Evolutionary conservation across 2,113 vertebrate genomes (phyloP).

Genomic region (Rynchops niger): DNA sequence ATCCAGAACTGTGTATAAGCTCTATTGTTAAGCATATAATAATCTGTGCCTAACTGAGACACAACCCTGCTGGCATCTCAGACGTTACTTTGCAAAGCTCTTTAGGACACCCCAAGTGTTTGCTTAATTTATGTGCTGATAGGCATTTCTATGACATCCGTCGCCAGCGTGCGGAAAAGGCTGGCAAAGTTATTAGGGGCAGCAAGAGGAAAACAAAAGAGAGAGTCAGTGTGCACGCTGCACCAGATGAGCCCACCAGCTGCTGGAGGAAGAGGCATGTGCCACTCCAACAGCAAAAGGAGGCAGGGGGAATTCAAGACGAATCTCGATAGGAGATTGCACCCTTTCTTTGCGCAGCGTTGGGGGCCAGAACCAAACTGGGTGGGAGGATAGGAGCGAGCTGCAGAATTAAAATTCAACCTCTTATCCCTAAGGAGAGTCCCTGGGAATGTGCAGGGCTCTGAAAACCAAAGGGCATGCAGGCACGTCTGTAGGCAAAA

Average conservation of each 20-base stretch:
- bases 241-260: slow-evolving; percentile 40
- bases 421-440: not conserved
- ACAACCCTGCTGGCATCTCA: not conserved
- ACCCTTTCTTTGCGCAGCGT: fast-evolving
- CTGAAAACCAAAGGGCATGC: fast-evolving
- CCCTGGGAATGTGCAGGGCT: not conserved
- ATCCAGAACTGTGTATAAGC: not conserved
- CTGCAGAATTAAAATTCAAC: not conserved
- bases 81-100: slow-evolving; percentile 23
- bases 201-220: slow-evolving; percentile 5
- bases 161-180: not conserved
- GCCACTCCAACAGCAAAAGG: not conserved
- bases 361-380: not conserved
- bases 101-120: slow-evolving; percentile 39
- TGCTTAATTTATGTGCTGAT: slow-evolving; percentile 46
- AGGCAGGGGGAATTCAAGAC: slow-evolving; percentile 10
- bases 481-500: not conserved
- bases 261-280: slow-evolving; percentile 34
- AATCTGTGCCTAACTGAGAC: not conserved
- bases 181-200: slow-evolving; percentile 11
- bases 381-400: not conserved
- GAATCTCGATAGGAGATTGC: not conserved
- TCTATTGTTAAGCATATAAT: not conserved
- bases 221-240: not conserved
- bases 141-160: slow-evolving; percentile 11